A percentile compares a stretch with the other conserved stretches of the same genome.
Evolutionary conservation across 2,113 vertebrate species (phyloP).

Genomic region (Bombycilla garrulus): DNA sequence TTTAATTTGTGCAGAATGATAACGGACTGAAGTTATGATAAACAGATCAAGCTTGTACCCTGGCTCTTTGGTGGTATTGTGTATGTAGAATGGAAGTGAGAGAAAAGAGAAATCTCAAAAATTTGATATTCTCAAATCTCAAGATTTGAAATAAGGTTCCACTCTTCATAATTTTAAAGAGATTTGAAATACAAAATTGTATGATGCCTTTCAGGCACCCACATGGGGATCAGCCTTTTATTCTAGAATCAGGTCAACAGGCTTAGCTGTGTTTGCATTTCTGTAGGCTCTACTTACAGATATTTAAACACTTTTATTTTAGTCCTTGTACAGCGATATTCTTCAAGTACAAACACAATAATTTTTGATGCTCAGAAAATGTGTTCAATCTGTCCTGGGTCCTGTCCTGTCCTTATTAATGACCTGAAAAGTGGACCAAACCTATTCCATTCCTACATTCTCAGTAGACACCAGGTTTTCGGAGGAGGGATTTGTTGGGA

Average conservation of each 20-base stretch:
- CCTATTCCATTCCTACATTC: background rate
- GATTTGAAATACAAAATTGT: background rate
- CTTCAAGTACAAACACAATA: background rate
- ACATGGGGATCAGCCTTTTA: background rate
- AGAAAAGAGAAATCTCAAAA: background rate
- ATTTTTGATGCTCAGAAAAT: background rate
- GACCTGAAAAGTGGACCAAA: accelerated
- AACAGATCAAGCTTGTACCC: background rate
- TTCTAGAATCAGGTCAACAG: background rate
- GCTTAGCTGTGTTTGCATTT: background rate
- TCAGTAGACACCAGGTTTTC: background rate
- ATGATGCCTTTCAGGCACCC: background rate
- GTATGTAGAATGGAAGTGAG: background rate
- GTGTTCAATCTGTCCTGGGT: background rate
- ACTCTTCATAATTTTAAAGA: background rate
- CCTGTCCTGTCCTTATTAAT: background rate
- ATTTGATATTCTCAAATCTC: no score
- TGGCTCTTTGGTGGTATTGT: background rate
- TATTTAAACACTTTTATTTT: background rate
- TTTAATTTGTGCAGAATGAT: background rate
- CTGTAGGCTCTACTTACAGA: background rate
- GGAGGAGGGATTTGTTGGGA: background rate
- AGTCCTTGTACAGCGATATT: background rate
- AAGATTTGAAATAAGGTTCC: background rate
- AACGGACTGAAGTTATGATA: background rate